Base-by-base conservation (phyloP, 1,140 invertebrate species). In the Hylyphantes graminicola region DNA sequence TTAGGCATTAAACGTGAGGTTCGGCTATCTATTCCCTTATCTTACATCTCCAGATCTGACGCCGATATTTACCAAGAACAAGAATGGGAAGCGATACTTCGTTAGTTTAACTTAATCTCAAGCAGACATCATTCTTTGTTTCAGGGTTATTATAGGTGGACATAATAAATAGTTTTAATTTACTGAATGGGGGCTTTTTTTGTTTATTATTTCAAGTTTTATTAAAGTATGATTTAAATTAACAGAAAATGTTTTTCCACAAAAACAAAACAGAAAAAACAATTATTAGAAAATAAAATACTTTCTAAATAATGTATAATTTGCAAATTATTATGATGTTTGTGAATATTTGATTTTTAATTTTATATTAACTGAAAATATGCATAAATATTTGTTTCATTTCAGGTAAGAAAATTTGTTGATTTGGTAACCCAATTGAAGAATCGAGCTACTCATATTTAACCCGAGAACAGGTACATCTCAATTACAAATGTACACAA, bases 101-200 rank as follows among this genome's bases (percentile, higher is more conserved):
- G 68, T 70, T 70, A 70, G 51, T 70, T 70, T 51, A 51, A n/a
- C 50, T 70, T 51, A n/a, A 19, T 51, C 50, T 70, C 12, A n/a
- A 13, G 13, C 19, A 53, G 17, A 51, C 48, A 13, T 59, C 57
- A 59, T 12, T 59, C 35, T 59, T 59, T 13, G 57, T 59, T 59
- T 59, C n/a, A 13, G 57, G 57, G 11, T 59, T 59, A 12, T 59
- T 59, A 59, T 59, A 35, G 57, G 57, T n/a, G 7, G n/a, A 59
- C n/a, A 12, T 59, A 12, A 12, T n/a, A 59, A 12, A 59, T 13
- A 6, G 12, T 59, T 59, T 59, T 59, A 6, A 59, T 59, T 13
- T 59, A 59, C 7, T 59, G 11, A 59, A 59, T 59, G n/a, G 1
- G 7, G n/a, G 7, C 15, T 57, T 59, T n/a, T 13, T 13, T 63